Percentiles rank a stretch among this genome's conserved stretches.
Evolutionary conservation across 2,888 invertebrate genomes (phyloP).

Genomic region (Flexamia atlantica): DNA sequence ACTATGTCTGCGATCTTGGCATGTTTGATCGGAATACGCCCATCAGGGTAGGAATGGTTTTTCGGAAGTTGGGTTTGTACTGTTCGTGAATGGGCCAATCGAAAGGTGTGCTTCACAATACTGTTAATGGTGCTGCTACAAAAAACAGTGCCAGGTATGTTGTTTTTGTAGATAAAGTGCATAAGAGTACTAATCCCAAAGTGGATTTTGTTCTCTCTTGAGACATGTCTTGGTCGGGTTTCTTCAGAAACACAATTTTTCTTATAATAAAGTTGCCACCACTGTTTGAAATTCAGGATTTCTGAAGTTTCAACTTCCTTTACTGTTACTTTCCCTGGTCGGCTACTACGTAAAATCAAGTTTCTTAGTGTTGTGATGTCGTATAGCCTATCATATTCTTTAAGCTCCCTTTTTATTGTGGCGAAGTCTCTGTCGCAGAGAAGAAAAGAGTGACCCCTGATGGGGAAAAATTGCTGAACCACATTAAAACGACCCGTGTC

Average conservation of each 20-base stretch:
- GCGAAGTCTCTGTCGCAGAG: slow-evolving; percentile 67
- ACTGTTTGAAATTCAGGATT: slow-evolving; percentile 65
- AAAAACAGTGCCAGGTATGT: slow-evolving; percentile 27
- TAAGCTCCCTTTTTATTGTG: slow-evolving; percentile 65
- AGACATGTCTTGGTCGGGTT: slow-evolving; percentile 55
- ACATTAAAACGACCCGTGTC: slow-evolving; percentile 65
- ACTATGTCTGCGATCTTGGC: no score
- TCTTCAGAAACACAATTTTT: slow-evolving; percentile 61
- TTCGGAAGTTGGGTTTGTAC: not conserved
- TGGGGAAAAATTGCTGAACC: slow-evolving; percentile 66
- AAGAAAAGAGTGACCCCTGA: slow-evolving; percentile 68
- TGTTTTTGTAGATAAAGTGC: slow-evolving; percentile 59
- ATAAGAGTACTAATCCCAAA: slow-evolving; percentile 63
- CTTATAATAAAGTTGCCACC: slow-evolving; percentile 66
- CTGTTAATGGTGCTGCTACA: slow-evolving; percentile 57
- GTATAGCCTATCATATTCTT: slow-evolving; percentile 65
- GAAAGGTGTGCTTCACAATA: slow-evolving; percentile 32
- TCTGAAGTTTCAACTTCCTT: slow-evolving; percentile 60
- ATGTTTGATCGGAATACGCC: not conserved
- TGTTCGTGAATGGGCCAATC: not conserved
- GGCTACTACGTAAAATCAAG: slow-evolving; percentile 25
- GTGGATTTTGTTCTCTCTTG: slow-evolving; percentile 49
- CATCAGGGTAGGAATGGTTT: not conserved
- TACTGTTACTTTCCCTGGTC: slow-evolving; percentile 63
- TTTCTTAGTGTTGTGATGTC: slow-evolving; percentile 25